Percentiles rank a stretch among this genome's conserved stretches.
phyloP scores from a whole-genome alignment of 2,797 vertebrate genomes.

The Peromyscus aztecus region DNA sequence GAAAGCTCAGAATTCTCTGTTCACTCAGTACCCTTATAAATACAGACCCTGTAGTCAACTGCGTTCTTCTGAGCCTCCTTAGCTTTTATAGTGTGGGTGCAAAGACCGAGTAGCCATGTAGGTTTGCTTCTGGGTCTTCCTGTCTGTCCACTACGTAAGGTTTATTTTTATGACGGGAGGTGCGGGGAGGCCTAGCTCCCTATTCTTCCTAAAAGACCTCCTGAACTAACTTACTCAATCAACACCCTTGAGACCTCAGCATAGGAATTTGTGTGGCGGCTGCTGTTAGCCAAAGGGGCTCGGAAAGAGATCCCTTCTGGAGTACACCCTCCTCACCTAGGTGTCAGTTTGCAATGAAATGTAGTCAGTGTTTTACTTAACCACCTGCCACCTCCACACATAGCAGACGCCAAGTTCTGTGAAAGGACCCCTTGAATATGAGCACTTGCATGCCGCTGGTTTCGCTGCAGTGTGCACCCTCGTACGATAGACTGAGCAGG shows the following conservation, averaged over 20 bases:
- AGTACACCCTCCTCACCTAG: neutral
- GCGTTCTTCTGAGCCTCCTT: slow-evolving; percentile 67
- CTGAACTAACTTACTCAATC: neutral
- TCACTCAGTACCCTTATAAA: slow-evolving; percentile 30
- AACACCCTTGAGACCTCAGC: neutral
- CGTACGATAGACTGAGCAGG: neutral
- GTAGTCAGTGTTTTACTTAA: neutral
- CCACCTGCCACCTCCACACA: neutral
- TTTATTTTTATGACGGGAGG: neutral
- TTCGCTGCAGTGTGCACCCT: neutral
- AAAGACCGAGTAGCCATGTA: slow-evolving; percentile 80
- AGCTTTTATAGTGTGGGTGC: slow-evolving; percentile 57
- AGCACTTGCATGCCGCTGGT: neutral
- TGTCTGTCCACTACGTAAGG: slow-evolving; percentile 70
- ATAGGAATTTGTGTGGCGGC: neutral
- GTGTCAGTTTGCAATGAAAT: neutral
- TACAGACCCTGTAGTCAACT: slow-evolving; percentile 45
- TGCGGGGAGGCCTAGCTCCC: neutral
- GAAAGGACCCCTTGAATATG: neutral
- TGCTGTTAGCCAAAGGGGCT: neutral
- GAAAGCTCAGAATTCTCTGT: neutral
- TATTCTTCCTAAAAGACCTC: neutral
- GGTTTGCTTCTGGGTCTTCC: neutral
- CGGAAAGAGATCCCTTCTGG: neutral
- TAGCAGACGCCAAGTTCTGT: neutral